A percentile compares a stretch with the other conserved stretches of the same genome.
Conservation (phyloP, 2,113 vertebrate genomes). For the Canis aureus region DNA sequence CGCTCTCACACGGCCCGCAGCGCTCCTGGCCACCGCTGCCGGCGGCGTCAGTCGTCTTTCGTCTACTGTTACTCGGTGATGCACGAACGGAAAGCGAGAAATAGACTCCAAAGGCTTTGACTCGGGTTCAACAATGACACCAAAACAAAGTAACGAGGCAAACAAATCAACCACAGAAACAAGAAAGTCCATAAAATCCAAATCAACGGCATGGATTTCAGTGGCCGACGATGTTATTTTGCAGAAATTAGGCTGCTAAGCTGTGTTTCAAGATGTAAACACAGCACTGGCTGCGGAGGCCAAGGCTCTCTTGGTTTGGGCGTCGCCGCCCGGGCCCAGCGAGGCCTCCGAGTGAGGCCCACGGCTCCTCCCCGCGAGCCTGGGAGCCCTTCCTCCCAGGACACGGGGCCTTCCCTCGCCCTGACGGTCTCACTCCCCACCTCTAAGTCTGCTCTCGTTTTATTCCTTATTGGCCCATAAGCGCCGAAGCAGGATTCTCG, state of each 20-base stretch:
- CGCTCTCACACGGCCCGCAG: not conserved
- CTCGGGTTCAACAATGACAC: constrained; percentile 45
- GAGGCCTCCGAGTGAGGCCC: too few species aligned
- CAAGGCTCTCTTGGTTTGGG: not conserved
- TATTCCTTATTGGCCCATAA: not conserved
- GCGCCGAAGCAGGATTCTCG: not conserved
- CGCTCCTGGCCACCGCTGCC: not conserved
- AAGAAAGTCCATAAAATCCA: constrained; percentile 52
- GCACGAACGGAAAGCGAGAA: constrained; percentile 60
- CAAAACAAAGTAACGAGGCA: constrained; percentile 59
- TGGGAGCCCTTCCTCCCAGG: not conserved
- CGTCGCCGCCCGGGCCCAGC: too few species aligned
- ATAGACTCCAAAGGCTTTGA: constrained; percentile 58
- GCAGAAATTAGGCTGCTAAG: not conserved
- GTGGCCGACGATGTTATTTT: not conserved
- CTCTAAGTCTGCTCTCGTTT: not conserved
- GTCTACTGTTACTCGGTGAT: constrained; percentile 43
- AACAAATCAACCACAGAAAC: constrained; percentile 34
- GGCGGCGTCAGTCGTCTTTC: constrained; percentile 45
- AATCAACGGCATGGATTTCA: constrained; percentile 45
- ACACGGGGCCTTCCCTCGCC: not conserved
- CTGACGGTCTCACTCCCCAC: not conserved
- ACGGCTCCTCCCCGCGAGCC: not conserved
- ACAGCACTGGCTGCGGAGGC: not conserved
- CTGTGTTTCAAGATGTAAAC: not conserved